phyloP scores from a whole-genome alignment of 2,888 invertebrate genomes.

The Mycalesis mineus region DNA sequence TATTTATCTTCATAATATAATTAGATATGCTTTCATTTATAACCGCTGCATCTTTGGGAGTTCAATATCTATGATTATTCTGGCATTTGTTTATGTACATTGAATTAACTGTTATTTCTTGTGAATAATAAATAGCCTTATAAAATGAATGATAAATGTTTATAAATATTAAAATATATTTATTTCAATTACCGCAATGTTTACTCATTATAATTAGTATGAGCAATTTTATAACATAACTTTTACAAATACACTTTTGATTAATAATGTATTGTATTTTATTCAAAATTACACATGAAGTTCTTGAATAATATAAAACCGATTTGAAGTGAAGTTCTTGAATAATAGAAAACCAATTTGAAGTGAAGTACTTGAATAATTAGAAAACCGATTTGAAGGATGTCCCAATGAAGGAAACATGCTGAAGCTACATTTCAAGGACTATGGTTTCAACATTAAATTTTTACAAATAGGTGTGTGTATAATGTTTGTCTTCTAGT shows the following conservation, averaged over 20 bases:
- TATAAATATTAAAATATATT: constrained; percentile 21
- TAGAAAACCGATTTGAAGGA: constrained; percentile 6
- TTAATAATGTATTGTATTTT: constrained; percentile 10
- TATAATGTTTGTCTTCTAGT: constrained; percentile 72
- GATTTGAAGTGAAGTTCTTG: too few relatives aligned
- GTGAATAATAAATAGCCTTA: constrained; percentile 14
- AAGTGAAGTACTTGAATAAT: neutral
- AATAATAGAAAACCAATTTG: constrained; percentile 2
- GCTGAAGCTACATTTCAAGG: constrained; percentile 12
- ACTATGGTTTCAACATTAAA: constrained; percentile 28
- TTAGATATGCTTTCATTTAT: neutral
- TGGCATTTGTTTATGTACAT: constrained; percentile 2
- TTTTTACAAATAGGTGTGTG: constrained; percentile 54
- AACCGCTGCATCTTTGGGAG: neutral
- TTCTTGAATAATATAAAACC: neutral
- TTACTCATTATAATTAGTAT: constrained; percentile 45
- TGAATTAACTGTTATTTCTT: constrained; percentile 17
- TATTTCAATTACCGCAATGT: constrained; percentile 33
- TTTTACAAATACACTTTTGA: constrained; percentile 30
- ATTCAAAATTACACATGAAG: constrained; percentile 5
- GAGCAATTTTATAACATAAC: constrained; percentile 39
- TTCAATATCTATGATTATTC: neutral
- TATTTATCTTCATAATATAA: neutral
- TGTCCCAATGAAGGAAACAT: constrained; percentile 21
- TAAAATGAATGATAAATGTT: constrained; percentile 17